Evolutionary conservation across 2,888 invertebrate genomes (phyloP).

Genomic region (Leptinotarsa juncta): DNA sequence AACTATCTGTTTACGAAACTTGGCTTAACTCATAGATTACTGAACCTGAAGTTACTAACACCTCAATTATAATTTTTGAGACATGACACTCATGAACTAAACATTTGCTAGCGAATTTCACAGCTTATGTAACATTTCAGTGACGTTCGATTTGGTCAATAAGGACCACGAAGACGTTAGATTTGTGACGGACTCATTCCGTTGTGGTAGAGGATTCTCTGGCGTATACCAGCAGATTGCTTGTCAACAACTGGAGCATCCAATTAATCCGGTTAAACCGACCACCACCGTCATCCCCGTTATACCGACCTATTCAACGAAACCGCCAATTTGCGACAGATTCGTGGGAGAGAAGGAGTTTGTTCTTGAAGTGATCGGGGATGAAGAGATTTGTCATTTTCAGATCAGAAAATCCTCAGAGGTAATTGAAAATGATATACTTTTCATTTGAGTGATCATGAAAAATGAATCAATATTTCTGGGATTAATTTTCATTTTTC

Average conservation of each 20-base stretch:
- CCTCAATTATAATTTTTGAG: too few relatives aligned
- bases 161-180: conserved; percentile 59
- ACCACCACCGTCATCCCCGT: conserved; percentile 14
- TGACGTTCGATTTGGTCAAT: conserved; percentile 47
- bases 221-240: conserved; percentile 64
- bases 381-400: conserved; percentile 36
- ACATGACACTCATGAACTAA: too few relatives aligned
- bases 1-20: too few relatives aligned
- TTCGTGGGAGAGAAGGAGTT: conserved; percentile 54
- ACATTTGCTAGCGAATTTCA: not conserved
- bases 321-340: conserved; percentile 49
- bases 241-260: conserved; percentile 51
- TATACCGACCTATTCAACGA: conserved; percentile 4
- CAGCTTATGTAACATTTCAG: conserved; percentile 45
- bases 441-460: too few relatives aligned
- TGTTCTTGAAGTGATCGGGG: conserved; percentile 49
- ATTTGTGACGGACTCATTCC: conserved; percentile 62
- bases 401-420: conserved; percentile 42
- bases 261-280: conserved; percentile 42
- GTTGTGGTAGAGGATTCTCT: conserved; percentile 65
- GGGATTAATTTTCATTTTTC: too few relatives aligned
- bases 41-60: too few relatives aligned
- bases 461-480: too few relatives aligned
- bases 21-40: too few relatives aligned
- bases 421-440: conserved; percentile 38